phyloP scores from a whole-genome alignment of 1,140 invertebrate species.

The Dryas iulia region DNA sequence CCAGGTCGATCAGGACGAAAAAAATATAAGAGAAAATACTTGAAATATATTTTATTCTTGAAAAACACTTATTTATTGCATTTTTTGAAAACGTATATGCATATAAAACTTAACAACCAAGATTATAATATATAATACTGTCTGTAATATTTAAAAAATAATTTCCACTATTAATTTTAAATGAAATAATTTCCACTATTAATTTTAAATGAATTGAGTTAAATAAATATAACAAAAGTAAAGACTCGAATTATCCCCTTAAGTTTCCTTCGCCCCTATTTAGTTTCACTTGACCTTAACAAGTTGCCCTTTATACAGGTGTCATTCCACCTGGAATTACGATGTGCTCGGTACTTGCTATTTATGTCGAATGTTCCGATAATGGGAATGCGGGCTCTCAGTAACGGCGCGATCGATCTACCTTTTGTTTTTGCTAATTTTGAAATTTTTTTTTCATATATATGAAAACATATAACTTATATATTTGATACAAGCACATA shows the following conservation, averaged over 20 bases:
- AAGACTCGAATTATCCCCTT: neutral
- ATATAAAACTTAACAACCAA: no score
- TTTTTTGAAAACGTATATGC: no score
- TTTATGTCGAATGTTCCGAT: conserved; percentile 34
- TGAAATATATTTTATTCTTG: no score
- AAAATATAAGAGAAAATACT: no score
- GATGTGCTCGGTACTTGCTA: conserved; percentile 38
- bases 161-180: neutral
- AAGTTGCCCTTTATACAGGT: conserved; percentile 61
- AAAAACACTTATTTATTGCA: no score
- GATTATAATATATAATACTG: no score
- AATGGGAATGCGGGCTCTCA: conserved; percentile 41
- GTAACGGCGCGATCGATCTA: conserved; percentile 42
- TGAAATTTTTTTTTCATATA: neutral
- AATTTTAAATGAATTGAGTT: neutral
- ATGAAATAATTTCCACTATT: neutral
- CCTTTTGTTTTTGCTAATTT: conserved; percentile 14
- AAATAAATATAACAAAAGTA: neutral
- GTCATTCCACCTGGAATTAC: conserved; percentile 57
- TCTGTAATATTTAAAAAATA: neutral
- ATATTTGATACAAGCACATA: neutral
- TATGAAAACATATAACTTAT: neutral
- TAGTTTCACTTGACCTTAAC: conserved; percentile 48
- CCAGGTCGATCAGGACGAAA: no score
- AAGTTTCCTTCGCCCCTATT: conserved; percentile 29